These are phyloP conservation scores for Biston stratarius DNA, from an alignment of 2,888 invertebrate genomes.

Conservation along the genomic window DNA sequence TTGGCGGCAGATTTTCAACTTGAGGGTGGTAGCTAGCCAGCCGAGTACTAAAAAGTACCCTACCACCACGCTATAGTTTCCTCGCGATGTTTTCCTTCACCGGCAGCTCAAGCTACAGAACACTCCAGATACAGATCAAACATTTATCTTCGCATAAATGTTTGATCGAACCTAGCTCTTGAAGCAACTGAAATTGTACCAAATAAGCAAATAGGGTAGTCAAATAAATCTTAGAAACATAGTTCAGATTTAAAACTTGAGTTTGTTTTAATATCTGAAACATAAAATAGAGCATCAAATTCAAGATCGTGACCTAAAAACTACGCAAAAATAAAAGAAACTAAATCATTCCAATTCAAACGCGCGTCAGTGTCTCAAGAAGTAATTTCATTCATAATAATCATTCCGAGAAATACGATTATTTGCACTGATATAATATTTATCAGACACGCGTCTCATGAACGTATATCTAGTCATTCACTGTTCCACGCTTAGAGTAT, in stretches of 20 bases:
- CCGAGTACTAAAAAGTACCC: too few relatives aligned
- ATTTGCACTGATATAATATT: conserved; percentile 1
- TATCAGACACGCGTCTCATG: not conserved
- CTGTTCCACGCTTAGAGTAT: not conserved
- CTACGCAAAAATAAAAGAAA: not conserved
- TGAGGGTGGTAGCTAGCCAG: too few relatives aligned
- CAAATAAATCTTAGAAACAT: too few relatives aligned
- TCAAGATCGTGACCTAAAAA: conserved; percentile 13
- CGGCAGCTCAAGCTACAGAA: too few relatives aligned
- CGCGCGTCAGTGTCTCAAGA: not conserved
- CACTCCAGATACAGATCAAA: too few relatives aligned
- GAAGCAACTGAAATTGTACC: too few relatives aligned
- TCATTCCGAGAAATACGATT: conserved; percentile 4
- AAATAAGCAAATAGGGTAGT: too few relatives aligned
- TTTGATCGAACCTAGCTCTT: too few relatives aligned
- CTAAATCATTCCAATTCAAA: conserved; percentile 15
- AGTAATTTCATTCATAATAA: conserved; percentile 9
- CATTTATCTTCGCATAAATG: too few relatives aligned
- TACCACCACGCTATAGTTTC: too few relatives aligned
- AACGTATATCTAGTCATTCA: not conserved
- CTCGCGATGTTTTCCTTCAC: too few relatives aligned
- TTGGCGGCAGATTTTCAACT: too few relatives aligned
- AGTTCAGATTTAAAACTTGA: not conserved
- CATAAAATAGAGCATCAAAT: conserved; percentile 13
- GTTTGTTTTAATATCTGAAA: not conserved